Evolutionary conservation across 2,113 vertebrate genomes (phyloP).

Genomic region (Eretmochelys imbricata): DNA sequence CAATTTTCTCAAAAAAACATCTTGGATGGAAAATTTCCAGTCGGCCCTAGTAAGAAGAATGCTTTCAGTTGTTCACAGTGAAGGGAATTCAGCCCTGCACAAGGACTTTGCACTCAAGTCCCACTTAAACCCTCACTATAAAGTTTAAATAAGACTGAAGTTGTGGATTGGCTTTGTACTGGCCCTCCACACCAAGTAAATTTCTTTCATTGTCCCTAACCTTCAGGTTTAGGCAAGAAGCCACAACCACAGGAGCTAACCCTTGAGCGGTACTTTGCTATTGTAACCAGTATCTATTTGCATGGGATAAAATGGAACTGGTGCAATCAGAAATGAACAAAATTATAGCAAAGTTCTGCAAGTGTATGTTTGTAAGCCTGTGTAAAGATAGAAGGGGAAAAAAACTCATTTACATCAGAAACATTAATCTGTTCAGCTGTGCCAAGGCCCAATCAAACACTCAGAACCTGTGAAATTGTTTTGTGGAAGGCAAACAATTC

Average conservation of each 20-base stretch:
- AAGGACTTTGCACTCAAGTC: background rate
- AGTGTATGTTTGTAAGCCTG: background rate
- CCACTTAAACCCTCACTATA: background rate
- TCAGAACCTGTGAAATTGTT: background rate
- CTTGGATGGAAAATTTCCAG: background rate
- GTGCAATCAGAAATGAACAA: background rate
- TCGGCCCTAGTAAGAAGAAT: background rate
- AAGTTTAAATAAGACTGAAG: background rate
- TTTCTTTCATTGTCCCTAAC: too few relatives aligned
- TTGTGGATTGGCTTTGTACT: background rate
- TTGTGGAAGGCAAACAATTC: background rate
- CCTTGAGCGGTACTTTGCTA: accelerated
- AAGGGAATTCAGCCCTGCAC: background rate
- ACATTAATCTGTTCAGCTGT: accelerated
- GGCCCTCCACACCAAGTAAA: accelerated
- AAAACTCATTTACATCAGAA: background rate
- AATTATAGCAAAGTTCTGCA: background rate
- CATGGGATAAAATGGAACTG: background rate
- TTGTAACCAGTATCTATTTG: background rate
- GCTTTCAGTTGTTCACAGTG: background rate
- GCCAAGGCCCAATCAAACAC: accelerated
- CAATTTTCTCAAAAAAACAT: background rate
- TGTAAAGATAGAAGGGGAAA: background rate
- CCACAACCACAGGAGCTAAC: accelerated
- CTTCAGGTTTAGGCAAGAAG: accelerated